Evolutionary conservation across 2,113 vertebrate genomes (phyloP).

Genomic region (Dascyllus trimaculatus): DNA sequence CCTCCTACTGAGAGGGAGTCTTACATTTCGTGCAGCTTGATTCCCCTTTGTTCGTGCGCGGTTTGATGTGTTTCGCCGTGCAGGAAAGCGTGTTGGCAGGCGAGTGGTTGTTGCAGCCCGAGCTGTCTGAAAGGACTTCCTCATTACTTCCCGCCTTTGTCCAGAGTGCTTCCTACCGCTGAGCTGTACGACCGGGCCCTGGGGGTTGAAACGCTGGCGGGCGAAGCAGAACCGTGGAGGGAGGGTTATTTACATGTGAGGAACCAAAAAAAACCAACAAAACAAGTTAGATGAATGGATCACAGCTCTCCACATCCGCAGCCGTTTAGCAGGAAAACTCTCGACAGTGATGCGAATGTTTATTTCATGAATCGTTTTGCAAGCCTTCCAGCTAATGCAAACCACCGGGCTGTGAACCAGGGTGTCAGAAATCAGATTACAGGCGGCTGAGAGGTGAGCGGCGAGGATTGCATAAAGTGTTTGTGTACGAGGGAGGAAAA

Average conservation of each 20-base stretch:
- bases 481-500: slow-evolving; percentile 45
- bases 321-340: slow-evolving; percentile 19
- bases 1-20: neutral
- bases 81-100: slow-evolving; percentile 56
- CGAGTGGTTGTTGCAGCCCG: slow-evolving; percentile 67
- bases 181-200: slow-evolving; percentile 64
- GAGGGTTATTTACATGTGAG: slow-evolving; percentile 47
- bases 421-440: slow-evolving; percentile 27
- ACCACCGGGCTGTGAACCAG: slow-evolving; percentile 1
- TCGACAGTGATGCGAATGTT: slow-evolving; percentile 24
- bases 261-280: slow-evolving; percentile 17
- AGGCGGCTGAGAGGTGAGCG: slow-evolving; percentile 4
- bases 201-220: slow-evolving; percentile 40
- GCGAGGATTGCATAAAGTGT: slow-evolving; percentile 53
- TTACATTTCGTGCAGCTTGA: neutral
- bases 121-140: slow-evolving; percentile 83
- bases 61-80: slow-evolving; percentile 22
- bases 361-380: slow-evolving; percentile 22
- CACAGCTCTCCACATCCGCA: neutral
- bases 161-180: slow-evolving; percentile 78
- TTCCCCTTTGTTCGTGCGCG: neutral
- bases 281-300: slow-evolving; percentile 27
- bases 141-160: slow-evolving; percentile 90
- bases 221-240: neutral
- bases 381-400: neutral